Percentiles rank a stretch among this genome's conserved stretches.
Evolutionary conservation across 2,797 vertebrate species (phyloP).

Genomic region (Hyperoplus lanceolatus): DNA sequence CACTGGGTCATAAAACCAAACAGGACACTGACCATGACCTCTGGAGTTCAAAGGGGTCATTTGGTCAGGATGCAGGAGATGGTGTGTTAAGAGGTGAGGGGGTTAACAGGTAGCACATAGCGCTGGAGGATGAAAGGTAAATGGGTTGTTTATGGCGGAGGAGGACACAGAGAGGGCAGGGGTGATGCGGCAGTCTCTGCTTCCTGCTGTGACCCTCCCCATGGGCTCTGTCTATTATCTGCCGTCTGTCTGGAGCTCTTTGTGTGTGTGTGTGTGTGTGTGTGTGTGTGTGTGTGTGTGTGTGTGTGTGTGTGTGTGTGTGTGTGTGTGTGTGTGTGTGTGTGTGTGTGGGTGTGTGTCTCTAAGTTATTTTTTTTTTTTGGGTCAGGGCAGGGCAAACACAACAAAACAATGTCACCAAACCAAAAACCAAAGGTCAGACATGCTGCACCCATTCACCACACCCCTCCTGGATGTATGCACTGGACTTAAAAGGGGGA

Average conservation of each 20-base stretch:
- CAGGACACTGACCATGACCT: slow-evolving; percentile 68
- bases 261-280: slow-evolving; percentile 12
- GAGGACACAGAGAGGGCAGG: slow-evolving; percentile 34
- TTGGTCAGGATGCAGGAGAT: slow-evolving; percentile 53
- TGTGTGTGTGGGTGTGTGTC: too few relatives aligned
- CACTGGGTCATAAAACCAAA: slow-evolving; percentile 36
- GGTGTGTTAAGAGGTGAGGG: slow-evolving; percentile 31
- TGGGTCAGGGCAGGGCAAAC: neutral
- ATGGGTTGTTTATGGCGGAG: slow-evolving; percentile 64
- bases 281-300: neutral
- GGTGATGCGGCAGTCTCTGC: slow-evolving; percentile 49
- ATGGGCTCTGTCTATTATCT: slow-evolving; percentile 57
- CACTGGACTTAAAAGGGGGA: neutral
- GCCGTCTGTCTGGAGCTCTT: slow-evolving; percentile 31
- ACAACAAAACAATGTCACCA: neutral
- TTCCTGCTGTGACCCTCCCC: slow-evolving; percentile 63
- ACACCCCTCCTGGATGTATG: too few relatives aligned
- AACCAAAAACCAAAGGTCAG: neutral
- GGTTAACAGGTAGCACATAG: slow-evolving; percentile 74
- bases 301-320: slow-evolving; percentile 10
- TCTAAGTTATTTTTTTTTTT: too few relatives aligned
- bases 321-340: slow-evolving; percentile 10
- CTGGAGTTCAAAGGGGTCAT: slow-evolving; percentile 49
- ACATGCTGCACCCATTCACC: neutral
- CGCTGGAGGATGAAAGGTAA: slow-evolving; percentile 67